These are phyloP conservation scores for Congeria kusceri DNA, from an alignment of 2,888 invertebrate genomes.

Conservation along the genomic window DNA sequence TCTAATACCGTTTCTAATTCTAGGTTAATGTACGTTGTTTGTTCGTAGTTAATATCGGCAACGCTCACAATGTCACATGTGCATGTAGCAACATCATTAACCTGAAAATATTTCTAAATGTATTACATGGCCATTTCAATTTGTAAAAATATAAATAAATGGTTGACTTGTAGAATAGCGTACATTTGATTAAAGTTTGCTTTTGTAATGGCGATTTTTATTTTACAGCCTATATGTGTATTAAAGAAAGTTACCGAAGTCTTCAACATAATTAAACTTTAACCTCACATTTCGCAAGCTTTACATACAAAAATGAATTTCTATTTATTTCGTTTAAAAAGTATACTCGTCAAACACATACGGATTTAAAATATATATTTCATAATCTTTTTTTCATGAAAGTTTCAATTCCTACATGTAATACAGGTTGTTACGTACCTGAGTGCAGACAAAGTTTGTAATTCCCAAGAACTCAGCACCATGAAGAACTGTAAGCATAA, in stretches of 20 bases:
- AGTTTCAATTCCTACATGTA: neutral
- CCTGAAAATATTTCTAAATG: neutral
- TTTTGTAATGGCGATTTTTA: too few relatives aligned
- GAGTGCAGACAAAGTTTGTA: neutral
- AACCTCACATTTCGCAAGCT: too few relatives aligned
- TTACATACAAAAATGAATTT: too few relatives aligned
- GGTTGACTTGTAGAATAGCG: too few relatives aligned
- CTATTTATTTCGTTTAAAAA: too few relatives aligned
- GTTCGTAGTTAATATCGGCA: slow-evolving; percentile 15
- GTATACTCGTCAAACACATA: too few relatives aligned
- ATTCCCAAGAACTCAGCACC: slow-evolving; percentile 10
- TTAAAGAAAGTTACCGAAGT: too few relatives aligned
- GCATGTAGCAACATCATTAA: neutral
- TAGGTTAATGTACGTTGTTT: neutral
- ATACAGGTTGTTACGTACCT: neutral
- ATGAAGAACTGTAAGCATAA: neutral
- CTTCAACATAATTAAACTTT: too few relatives aligned
- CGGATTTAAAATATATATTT: too few relatives aligned
- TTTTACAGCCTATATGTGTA: too few relatives aligned
- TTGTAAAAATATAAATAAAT: neutral
- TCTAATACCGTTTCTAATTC: neutral
- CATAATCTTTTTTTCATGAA: neutral
- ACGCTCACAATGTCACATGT: neutral
- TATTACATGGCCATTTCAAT: neutral
- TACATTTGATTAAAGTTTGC: too few relatives aligned